Base-by-base conservation (phyloP, 64 coral and sea anemone species). In the Actinia equina region DNA sequence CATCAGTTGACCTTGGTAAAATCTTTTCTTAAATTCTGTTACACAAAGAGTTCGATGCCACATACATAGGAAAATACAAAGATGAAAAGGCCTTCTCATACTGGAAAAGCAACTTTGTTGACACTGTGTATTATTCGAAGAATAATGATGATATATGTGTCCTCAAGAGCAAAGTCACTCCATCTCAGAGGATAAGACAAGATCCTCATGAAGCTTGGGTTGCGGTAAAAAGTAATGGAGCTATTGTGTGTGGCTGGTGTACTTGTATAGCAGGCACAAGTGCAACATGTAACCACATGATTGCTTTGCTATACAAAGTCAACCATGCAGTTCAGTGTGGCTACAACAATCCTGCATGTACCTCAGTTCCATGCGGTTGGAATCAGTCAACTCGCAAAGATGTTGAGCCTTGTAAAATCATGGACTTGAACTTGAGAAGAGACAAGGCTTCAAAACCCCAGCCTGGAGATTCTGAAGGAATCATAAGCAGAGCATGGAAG, bases 41-140 rank as follows among this genome's bases (percentile, higher is more conserved):
- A 17, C 41, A 71, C 84, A 70, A 86, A 69, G 84, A 71, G 17
- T 86, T 86, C 67, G 41, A 70, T 64, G 45, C 62, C 18, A 70
- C 59, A 41, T 62, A 62, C 37, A 19, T 85, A 63, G 86, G 49
- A 22, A 88, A 88, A 52, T 88, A 88, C 18, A 88, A 88, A 54
- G 86, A 88, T 42, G 17, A 79, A 57, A 88, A 88, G 79, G 74
- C 86, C 11, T 88, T 56, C 55, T 88, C 86, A 11, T 88, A 57
- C 49, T 88, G 86, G 86, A 88, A 79, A 88, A 88, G 71, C 30
- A 88, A 88, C n/a, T 88, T 88, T 88, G 71, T 88, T 55, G 71
- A 55, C 30, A 19, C 86, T 8, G 59, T 88, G 6, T 59, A 49
- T 7, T 56, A 56, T 25, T 78, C 71, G 79, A 58, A 79, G 52